Evolutionary conservation across 2,113 vertebrate genomes (phyloP).

Genomic region (Clinocottus analis): DNA sequence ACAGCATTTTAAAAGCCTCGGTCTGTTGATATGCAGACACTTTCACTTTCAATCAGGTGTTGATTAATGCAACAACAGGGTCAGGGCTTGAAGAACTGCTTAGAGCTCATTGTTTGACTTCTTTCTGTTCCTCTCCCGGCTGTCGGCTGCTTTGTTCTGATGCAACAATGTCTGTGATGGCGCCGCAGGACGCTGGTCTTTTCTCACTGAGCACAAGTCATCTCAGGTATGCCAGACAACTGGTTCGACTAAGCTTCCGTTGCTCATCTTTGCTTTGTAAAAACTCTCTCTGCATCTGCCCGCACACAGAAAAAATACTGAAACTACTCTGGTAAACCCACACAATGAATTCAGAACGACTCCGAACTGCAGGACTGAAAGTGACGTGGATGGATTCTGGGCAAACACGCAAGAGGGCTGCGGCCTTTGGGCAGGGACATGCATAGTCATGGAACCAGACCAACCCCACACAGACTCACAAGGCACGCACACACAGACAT

Average conservation of each 20-base stretch:
- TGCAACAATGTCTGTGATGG: not conserved
- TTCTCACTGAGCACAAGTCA: not conserved
- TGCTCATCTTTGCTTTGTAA: not conserved
- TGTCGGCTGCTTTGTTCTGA: conserved; percentile 14
- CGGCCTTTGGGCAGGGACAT: conserved; percentile 24
- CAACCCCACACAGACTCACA: conserved; percentile 1
- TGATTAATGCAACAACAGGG: not conserved
- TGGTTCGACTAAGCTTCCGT: conserved; percentile 14
- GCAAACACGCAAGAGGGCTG: not conserved
- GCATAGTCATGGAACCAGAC: conserved; percentile 18
- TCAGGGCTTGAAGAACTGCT: not conserved
- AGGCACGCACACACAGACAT: conserved; percentile 22
- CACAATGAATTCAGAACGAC: conserved; percentile 62
- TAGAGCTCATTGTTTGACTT: not conserved
- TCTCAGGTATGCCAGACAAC: conserved; percentile 4
- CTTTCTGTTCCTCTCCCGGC: not conserved
- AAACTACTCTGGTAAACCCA: conserved; percentile 58
- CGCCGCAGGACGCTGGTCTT: not conserved
- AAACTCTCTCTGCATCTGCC: conserved; percentile 21
- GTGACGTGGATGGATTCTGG: conserved; percentile 26
- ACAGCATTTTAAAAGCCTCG: not conserved
- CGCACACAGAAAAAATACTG: conserved; percentile 16
- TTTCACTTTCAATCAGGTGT: not conserved
- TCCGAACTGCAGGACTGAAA: conserved; percentile 55
- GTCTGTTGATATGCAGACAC: not conserved